Evolutionary conservation across 2,888 invertebrate species (phyloP).

Genomic region (Nemotelus pantherinus): DNA sequence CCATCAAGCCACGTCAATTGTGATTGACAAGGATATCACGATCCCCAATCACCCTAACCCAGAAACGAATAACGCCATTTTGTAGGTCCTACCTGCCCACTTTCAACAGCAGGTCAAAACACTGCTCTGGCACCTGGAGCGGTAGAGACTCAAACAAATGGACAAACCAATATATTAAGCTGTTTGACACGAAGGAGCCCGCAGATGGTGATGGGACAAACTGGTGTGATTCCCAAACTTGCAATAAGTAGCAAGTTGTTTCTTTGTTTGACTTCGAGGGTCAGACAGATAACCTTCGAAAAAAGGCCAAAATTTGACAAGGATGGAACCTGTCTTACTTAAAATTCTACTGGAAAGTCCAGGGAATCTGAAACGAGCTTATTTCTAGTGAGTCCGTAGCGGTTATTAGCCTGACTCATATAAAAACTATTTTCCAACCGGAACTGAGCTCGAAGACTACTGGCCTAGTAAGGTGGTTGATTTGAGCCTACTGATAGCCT

Average conservation of each 20-base stretch:
- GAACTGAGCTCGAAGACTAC: slow-evolving; percentile 90
- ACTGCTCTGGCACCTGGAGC: slow-evolving; percentile 15
- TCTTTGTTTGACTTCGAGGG: slow-evolving; percentile 88
- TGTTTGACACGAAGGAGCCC: slow-evolving; percentile 68
- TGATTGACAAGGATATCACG: too few relatives aligned
- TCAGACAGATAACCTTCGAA: slow-evolving; percentile 89
- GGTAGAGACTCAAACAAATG: slow-evolving; percentile 23
- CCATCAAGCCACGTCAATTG: too few relatives aligned
- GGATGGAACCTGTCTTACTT: slow-evolving; percentile 93
- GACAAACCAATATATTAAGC: slow-evolving; percentile 71
- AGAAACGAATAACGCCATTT: too few relatives aligned
- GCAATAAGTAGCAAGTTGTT: slow-evolving; percentile 74
- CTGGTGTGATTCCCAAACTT: slow-evolving; percentile 53
- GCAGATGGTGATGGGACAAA: slow-evolving; percentile 23
- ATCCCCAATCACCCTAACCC: too few relatives aligned
- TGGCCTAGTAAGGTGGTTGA: slow-evolving; percentile 92
- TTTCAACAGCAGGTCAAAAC: slow-evolving; percentile 50
- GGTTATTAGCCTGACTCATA: slow-evolving; percentile 89
- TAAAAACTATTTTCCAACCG: slow-evolving; percentile 89
- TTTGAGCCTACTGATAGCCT: slow-evolving; percentile 78
- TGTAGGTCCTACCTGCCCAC: too few relatives aligned
- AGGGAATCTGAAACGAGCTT: slow-evolving; percentile 89
- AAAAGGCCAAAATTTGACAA: slow-evolving; percentile 85
- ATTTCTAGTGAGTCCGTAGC: slow-evolving; percentile 91
- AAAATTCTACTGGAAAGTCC: slow-evolving; percentile 94